phyloP scores from a whole-genome alignment of 2,888 invertebrate species.

The Torymus tubicola region DNA sequence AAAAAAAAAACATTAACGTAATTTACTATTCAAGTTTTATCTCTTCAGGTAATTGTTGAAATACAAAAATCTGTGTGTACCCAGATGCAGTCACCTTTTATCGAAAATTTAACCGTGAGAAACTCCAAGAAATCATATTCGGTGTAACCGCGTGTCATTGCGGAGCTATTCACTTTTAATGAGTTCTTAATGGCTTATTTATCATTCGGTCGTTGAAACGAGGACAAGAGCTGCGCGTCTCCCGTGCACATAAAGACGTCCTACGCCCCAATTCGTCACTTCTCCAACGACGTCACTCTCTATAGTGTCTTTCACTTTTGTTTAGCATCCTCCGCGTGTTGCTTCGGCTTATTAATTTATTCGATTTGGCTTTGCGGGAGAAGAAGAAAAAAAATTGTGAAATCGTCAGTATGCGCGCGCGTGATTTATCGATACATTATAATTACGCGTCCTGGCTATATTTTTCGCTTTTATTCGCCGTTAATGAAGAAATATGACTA shows the following conservation, averaged over 20 bases:
- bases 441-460: background rate
- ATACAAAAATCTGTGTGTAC: no score
- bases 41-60: no score
- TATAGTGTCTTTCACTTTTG: conserved; percentile 21
- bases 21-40: no score
- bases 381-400: conserved; percentile 10
- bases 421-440: conserved; percentile 3
- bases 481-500: conserved; percentile 1
- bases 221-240: conserved; percentile 43
- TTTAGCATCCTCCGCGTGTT: no score
- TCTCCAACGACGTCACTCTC: background rate
- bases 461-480: conserved; percentile 8
- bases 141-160: background rate
- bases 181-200: conserved; percentile 62
- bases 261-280: conserved; percentile 48
- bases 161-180: conserved; percentile 29
- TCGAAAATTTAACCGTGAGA: conserved; percentile 10
- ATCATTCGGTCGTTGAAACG: conserved; percentile 59
- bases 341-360: background rate
- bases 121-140: conserved; percentile 42
- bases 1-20: background rate
- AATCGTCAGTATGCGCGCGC: background rate
- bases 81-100: no score
- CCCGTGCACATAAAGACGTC: conserved; percentile 45
- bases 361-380: background rate